Base-by-base conservation (phyloP, 1,140 invertebrate species). In the Drosophila punjabiensis region DNA sequence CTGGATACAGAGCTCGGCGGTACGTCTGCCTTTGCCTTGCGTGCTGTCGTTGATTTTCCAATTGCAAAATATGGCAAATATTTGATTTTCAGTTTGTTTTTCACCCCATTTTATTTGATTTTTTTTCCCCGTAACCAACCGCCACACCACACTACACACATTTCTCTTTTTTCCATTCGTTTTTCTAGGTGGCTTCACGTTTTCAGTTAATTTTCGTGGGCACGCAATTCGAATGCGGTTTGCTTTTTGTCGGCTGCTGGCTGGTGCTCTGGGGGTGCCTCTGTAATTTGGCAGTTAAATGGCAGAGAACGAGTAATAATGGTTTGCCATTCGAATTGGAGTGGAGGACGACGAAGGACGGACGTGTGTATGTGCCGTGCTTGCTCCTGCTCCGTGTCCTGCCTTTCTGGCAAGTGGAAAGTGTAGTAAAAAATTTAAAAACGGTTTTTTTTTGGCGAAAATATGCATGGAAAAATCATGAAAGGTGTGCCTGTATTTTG, bases 161-260 rank as follows among this genome's bases (percentile, higher is more conserved):
- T 37, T 37, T 14, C 14, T 56, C 14, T 14, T 30, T 32, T 30
- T 53, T 53, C 7, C 35, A 55, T 8, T n/a, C 30, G 16, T 52
- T 58, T 76, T 50, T 52, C n/a, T 55, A 48, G 52, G 62, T 14
- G 28, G 62, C 62, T 82, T 76, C 64, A 68, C 74, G 65, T 82
- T 82, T 74, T 67, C 76, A 83, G 81, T 83, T 83, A 83, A 83
- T 83, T 84, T 80, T 71, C 50, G 71, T 66, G 81, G 68, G 81
- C 81, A 83, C 82, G 81, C 81, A 76, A 83, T 71, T 85, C 68
- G 70, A 63, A 64, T 83, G 81, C 76, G 66, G 76, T 80, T 66
- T 62, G 47, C 33, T 47, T 70, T 64, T 74, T 53, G 59, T 18
- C 62, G 24, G 35, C 33, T 30, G 33, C 37, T 32, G 55, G 41